Base-by-base conservation (phyloP, 2,797 vertebrate species). In the Vireo griseus region DNA sequence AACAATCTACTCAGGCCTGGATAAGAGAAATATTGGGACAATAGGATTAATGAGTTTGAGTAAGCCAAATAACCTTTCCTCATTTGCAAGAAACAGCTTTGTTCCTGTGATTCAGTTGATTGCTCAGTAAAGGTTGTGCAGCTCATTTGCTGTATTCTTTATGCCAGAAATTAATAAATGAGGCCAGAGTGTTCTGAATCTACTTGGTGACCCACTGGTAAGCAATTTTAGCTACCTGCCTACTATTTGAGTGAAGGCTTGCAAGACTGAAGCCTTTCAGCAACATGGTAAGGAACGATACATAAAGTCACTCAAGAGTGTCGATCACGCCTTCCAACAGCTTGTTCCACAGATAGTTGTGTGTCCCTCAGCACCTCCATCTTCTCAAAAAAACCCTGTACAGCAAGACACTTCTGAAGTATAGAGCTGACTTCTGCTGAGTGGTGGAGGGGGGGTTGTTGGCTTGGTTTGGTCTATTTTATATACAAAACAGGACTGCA, bases 31-130 rank as follows among this genome's bases (percentile, higher is more conserved):
- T 77, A 88, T 86, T 81, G 89, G 35, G 59, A 59, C 52, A 86
- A 63, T 42, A 81, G 47, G 33, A 86, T 37, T 91, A 92, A 96
- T 78, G 54, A 88, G 33, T 71, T 50, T 88, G 44, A 69, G 76
- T 92, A 95, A 94, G 85, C 95, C 92, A 94, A 94, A 88, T 63
- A 88, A 94, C 87, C 82, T 96, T 94, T 94, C 51, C 21, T 84
- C 69, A 61, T 90, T 86, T 86, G 63, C 85, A 92, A 81, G 55
- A 86, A 92, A 74, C 82, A 94, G 55, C 26, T 94, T 91, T 90
- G 73, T 84, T 90, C 81, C 79, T 92, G 20, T 86, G 66, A 91
- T 66, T 95, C 89, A 94, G 42, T 57, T 90, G 59, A 87, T 91
- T 94, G 91, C 59, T 94, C 91, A 67, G 66, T 81, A 94, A 94